Percentiles rank a stretch among this genome's conserved stretches.
phyloP scores from a whole-genome alignment of 2,888 invertebrate genomes.

The Oscheius sp. region DNA sequence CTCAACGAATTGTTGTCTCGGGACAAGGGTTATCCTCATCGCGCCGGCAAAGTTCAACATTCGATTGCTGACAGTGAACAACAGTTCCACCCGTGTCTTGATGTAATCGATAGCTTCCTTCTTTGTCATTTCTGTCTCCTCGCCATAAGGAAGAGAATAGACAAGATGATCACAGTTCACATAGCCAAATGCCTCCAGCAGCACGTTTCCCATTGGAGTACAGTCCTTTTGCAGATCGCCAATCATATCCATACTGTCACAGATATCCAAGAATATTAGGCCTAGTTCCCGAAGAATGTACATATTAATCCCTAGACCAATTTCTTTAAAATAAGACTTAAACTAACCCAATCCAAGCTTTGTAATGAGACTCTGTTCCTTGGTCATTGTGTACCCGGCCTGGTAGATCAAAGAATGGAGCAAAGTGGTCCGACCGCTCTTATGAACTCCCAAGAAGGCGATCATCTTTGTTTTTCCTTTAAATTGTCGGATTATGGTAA shows the following conservation, averaged over 20 bases:
- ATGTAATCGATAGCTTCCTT: constrained; percentile 4
- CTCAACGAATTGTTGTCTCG: neutral
- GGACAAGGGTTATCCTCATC: neutral
- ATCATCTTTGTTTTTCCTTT: constrained; percentile 16
- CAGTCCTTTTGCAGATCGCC: constrained; percentile 14
- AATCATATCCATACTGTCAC: constrained; percentile 27
- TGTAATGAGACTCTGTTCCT: constrained; percentile 22
- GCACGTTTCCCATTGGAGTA: constrained; percentile 10
- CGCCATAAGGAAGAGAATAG: constrained; percentile 10
- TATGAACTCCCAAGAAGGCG: constrained; percentile 23
- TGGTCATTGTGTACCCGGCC: constrained; percentile 11
- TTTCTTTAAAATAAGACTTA: neutral
- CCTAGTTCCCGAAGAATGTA: constrained; percentile 17
- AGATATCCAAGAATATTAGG: constrained; percentile 14
- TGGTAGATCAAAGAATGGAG: constrained; percentile 11
- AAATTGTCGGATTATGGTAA: neutral
- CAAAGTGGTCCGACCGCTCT: constrained; percentile 15
- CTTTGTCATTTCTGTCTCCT: constrained; percentile 2
- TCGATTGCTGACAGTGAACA: constrained; percentile 7
- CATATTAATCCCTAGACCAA: constrained; percentile 6
- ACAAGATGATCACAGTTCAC: constrained; percentile 24
- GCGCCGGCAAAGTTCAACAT: constrained; percentile 20
- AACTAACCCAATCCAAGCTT: neutral
- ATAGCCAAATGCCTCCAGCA: constrained; percentile 17
- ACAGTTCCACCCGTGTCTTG: constrained; percentile 7